Evolutionary conservation across 2,113 vertebrate genomes (phyloP), one percentile per base, ranked within the genome.

Genomic region (Semnornis frantzii): DNA sequence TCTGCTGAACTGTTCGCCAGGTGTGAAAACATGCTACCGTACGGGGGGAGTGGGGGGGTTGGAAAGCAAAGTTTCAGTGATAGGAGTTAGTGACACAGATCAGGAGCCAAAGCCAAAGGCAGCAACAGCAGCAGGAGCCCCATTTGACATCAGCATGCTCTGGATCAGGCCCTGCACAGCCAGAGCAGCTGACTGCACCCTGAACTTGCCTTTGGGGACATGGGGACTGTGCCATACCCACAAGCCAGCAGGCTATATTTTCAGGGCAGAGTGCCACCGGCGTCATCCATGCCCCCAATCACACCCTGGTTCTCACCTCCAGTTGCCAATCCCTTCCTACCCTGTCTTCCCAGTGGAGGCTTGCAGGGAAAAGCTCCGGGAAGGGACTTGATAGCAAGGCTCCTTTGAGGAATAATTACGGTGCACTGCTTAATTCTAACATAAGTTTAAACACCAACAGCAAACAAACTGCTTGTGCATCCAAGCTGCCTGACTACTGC

Each of bases 211-310:
- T 9, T 2, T 24, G 42, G 68, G 83, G 81, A 48, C 76, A 10
- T 0, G 0, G 46, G 69, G 59, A 70, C 55, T 27, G 1, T 0
- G 5, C 30, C 24, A 1, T 13, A 5, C 8, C 42, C 20, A 24
- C 1, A 2, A 52, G 27, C 31, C 5, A 1, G 25, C 0, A 1
- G 57, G 33, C 5, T 12, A 2, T 9, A 2, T 0, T 16, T 7
- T 12, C 69, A 31, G 54, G 68, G 84, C 75, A 12, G 23, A 13
- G 13, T 71, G 57, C 9, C 50, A 54, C 63, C 25, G 0, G 12
- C 66, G 57, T 8, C 50, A 54, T 59, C 33, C 0, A 0, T 11
- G 37, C 30, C 48, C 71, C 76, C 6, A 8, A 15, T 30, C 77
- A 64, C 8, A 39, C 72, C 57, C 28, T 3, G 52, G 39, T 54